phyloP scores from a whole-genome alignment of 2,888 invertebrate genomes.

The Apamea epomidion region DNA sequence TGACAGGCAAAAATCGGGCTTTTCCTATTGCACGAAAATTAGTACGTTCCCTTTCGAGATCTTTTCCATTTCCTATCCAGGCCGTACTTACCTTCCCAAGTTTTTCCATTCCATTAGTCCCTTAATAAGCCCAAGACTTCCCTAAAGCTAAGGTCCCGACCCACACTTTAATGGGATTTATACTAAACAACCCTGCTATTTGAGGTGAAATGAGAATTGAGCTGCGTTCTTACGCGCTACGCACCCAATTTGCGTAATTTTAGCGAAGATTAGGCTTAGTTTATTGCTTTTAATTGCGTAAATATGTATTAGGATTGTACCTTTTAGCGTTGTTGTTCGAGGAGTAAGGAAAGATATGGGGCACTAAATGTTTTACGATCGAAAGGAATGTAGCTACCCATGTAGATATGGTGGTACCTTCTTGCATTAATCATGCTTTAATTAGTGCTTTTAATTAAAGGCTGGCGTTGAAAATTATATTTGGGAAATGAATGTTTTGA shows the following conservation, averaged over 20 bases:
- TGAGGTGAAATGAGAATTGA: conserved; percentile 66
- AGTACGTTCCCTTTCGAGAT: background rate
- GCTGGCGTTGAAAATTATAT: background rate
- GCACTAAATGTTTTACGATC: conserved; percentile 51
- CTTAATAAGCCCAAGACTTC: conserved; percentile 57
- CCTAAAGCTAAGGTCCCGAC: conserved; percentile 51
- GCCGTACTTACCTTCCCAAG: conserved; percentile 1
- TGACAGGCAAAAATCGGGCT: background rate
- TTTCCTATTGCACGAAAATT: background rate
- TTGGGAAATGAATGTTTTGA: background rate
- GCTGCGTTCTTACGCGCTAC: conserved; percentile 48
- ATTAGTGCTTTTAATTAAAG: conserved; percentile 23
- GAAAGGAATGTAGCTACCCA: conserved; percentile 1
- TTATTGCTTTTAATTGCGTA: conserved; percentile 66
- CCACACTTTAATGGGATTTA: conserved; percentile 63
- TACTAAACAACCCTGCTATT: conserved; percentile 63
- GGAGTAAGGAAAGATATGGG: conserved; percentile 7
- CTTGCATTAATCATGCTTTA: conserved; percentile 7
- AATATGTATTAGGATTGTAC: conserved; percentile 63
- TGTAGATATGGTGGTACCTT: conserved; percentile 13
- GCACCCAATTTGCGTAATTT: conserved; percentile 67
- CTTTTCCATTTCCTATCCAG: conserved; percentile 31
- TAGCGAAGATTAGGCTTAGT: conserved; percentile 58
- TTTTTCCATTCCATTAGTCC: conserved; percentile 53
- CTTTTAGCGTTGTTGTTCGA: conserved; percentile 46